Conservation (phyloP, 2,888 invertebrate species). For the Lepidocyrtinus sp. region DNA sequence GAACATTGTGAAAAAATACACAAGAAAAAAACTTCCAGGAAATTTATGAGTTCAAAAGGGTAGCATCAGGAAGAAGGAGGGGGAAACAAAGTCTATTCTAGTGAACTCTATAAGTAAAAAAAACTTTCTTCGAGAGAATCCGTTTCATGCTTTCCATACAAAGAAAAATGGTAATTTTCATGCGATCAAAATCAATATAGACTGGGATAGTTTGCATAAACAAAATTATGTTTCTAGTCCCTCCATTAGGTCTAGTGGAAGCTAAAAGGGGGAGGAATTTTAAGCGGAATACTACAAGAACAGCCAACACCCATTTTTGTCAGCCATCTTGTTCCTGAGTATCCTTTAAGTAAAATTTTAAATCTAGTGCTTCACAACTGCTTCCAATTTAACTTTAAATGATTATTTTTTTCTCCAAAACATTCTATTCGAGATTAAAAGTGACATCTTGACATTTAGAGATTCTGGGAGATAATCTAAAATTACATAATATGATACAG, state of each 20-base stretch:
- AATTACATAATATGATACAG: no score
- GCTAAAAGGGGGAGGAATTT: conserved; percentile 28
- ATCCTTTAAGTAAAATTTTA: conserved; percentile 29
- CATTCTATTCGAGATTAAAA: no score
- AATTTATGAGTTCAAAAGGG: conserved; percentile 13
- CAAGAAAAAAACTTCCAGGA: neutral
- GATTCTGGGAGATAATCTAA: no score
- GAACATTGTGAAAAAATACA: neutral
- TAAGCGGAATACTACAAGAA: conserved; percentile 52
- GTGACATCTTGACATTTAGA: conserved; percentile 89
- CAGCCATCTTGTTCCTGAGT: conserved; percentile 36
- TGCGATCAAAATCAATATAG: conserved; percentile 62
- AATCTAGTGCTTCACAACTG: no score
- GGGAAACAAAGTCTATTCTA: conserved; percentile 11
- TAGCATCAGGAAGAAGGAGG: neutral
- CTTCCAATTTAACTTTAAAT: no score
- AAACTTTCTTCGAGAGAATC: neutral
- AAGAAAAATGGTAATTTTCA: conserved; percentile 32
- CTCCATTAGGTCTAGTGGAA: neutral
- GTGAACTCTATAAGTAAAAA: neutral
- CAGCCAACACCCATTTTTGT: conserved; percentile 47
- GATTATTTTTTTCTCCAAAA: no score
- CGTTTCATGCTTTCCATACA: conserved; percentile 4
- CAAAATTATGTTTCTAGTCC: conserved; percentile 17
- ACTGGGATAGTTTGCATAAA: conserved; percentile 44